Base-by-base conservation (phyloP, 2,888 invertebrate species). In the Drosophila limbata region DNA sequence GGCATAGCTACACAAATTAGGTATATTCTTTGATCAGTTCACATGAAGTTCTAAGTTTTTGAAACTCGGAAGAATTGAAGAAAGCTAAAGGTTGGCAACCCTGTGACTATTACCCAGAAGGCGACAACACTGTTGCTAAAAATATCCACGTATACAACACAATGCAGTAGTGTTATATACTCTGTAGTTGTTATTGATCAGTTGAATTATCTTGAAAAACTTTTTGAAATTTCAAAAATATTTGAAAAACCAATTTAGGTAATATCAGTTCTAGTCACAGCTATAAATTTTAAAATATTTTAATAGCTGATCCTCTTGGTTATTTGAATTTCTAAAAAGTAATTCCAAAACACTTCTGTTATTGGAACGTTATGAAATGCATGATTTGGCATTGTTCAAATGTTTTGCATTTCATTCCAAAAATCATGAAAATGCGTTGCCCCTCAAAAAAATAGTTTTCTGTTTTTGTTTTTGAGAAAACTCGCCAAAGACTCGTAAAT, bases 381-480 rank as follows among this genome's bases (percentile, higher is more conserved):
- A 76, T 64, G 56, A 57, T 33, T 33, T 57, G 40, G 44, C 70
- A 73, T 75, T 73, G 52, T 63, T 76, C 70, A 9, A 47, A 37
- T 31, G 45, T 21, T 62, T 53, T 57, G 42, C 45, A 65, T 50
- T 35, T n/a, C 37, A 51, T 74, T 69, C 56, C 63, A 73, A 75
- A 74, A 63, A 52, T 53, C 66, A 60, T 42, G 77, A 71, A 62
- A 66, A 59, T 40, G 37, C 61, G 50, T 51, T 25, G 35, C 5
- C 45, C 55, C 60, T 78, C 82, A 84, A 84, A 83, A 83, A 83
- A 87, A 87, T 85, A 84, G 84, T 84, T 44, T 25, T 25, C 25
- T 25, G 5, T 25, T 25, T 31, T 25, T 44, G 13, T 21, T 84
- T 79, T 51, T 39, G 61, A 59, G 59, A 69, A 72, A 50, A 64